Evolutionary conservation across 2,888 invertebrate species (phyloP), one percentile per base, ranked within the genome.

Genomic region (Digitonthophagus gazella): DNA sequence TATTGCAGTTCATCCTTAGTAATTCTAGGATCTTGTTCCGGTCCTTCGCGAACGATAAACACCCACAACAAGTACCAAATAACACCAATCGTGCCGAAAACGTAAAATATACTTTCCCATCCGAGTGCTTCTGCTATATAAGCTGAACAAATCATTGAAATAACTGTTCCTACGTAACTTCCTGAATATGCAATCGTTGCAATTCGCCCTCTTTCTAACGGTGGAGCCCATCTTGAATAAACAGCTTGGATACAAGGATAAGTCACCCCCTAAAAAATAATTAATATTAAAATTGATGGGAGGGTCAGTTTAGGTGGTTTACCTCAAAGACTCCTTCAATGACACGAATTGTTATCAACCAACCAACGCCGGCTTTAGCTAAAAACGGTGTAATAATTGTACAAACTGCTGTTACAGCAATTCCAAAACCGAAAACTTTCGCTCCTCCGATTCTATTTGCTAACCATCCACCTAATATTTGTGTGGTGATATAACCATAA

Each of bases 401-500:
- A 72, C 95, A 84, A 6, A 93, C 78, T 0, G 95, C 92, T 0
- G 95, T 94, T 0, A 89, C 86, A 0, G 91, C 90, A 44, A 95
- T 90, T 14, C 94, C 94, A 71, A 89, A 82, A 18, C 93, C 93
- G 80, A 91, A 92, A 14, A 93, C 88, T 75, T 90, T 87, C 85
- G 93, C 93, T 71, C 96, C 97, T 74, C 97, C 97, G 79, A 94
- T 88, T 80, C 88, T 89, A 74, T 91, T 89, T 2, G 94, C 93
- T 64, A 97, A 83, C 87, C 91, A 93, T 64, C 95, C 95, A 0
- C 95, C 95, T 0, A 92, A 86, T 56, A 95, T 84, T 81, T 93
- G 95, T 0, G 95, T 95, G 69, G 92, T 82, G 69, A 95, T 88
- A 82, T 96, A 96, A 0, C 95, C 95, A 78, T 94, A 95, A 85